Conservation (phyloP, 2,797 vertebrate species). For the Rousettus madagascariensis region DNA sequence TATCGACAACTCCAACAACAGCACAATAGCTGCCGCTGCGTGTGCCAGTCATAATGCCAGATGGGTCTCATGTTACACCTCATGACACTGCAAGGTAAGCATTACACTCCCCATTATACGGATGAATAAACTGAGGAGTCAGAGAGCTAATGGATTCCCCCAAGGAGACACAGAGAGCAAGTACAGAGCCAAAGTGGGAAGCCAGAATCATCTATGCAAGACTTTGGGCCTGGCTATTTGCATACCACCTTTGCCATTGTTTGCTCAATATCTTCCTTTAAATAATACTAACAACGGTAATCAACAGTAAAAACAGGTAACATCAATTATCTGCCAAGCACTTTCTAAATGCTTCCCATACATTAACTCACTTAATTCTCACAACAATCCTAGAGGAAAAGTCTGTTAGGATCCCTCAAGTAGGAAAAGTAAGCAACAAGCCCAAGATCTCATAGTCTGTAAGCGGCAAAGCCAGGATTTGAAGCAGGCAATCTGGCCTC, state of each 20-base stretch:
- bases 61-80: background rate
- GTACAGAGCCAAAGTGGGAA: background rate
- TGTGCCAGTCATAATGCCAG: background rate
- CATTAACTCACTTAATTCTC: background rate
- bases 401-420: background rate
- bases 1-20: background rate
- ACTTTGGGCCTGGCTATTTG: background rate
- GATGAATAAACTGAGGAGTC: background rate
- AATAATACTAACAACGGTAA: background rate
- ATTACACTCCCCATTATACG: background rate
- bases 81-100: background rate
- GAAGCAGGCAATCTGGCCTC: background rate
- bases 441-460: background rate
- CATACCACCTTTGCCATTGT: background rate
- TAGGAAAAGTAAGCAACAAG: background rate
- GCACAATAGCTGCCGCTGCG: background rate
- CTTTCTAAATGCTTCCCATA: background rate
- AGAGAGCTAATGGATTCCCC: background rate
- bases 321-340: background rate
- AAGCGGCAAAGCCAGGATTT: background rate
- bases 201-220: background rate
- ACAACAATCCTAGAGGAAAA: background rate
- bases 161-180: background rate
- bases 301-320: background rate
- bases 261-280: background rate